Evolutionary conservation across 2,113 vertebrate genomes (phyloP).

Genomic region (Alouatta palliata): DNA sequence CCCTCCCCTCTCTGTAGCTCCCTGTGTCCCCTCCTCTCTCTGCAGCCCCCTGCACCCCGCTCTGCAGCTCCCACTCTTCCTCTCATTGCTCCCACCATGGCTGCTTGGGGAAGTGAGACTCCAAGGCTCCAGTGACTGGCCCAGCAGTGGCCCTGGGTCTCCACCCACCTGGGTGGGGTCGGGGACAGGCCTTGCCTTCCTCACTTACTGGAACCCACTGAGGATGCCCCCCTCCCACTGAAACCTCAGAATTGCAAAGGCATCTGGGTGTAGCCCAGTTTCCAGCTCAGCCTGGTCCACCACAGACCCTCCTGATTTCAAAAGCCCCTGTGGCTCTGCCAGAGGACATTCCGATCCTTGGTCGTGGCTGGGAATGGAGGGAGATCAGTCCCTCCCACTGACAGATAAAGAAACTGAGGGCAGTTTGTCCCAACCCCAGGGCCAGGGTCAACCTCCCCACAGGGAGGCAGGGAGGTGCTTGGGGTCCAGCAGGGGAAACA

Average conservation of each 20-base stretch:
- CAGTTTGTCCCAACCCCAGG: rapidly evolving
- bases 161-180: neutral
- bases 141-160: neutral
- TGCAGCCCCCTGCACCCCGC: too few species aligned
- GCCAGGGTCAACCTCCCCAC: neutral
- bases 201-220: neutral
- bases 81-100: neutral
- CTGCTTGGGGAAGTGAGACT: neutral
- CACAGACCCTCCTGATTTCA: constrained; percentile 28
- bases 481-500: rapidly evolving
- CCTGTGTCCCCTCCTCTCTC: too few species aligned
- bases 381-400: neutral
- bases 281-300: neutral
- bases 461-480: neutral
- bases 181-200: neutral
- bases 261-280: neutral
- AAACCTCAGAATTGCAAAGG: neutral
- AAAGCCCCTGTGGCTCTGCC: constrained; percentile 39
- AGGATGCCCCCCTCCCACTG: neutral
- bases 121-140: neutral
- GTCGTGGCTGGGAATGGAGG: neutral
- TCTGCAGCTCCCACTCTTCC: too few species aligned
- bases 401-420: neutral
- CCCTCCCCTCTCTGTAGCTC: too few species aligned
- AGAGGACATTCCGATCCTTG: constrained; percentile 36